Evolutionary conservation across 2,113 vertebrate species (phyloP).

Genomic region (Recurvirostra avosetta): DNA sequence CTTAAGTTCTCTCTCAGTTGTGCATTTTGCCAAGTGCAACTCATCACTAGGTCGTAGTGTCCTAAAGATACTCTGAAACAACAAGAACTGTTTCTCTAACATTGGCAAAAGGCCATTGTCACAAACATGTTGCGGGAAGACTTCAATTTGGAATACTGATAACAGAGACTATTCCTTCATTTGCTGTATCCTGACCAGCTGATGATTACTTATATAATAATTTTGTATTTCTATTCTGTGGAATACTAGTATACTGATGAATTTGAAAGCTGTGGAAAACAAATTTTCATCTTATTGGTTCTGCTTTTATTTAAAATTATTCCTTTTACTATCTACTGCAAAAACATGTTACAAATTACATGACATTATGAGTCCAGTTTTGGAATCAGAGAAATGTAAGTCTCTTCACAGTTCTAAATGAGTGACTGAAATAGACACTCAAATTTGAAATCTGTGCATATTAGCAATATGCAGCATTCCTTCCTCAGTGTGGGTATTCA

Average conservation of each 20-base stretch:
- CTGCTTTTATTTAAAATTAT: neutral
- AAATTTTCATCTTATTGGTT: neutral
- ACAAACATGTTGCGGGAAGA: neutral
- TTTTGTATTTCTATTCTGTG: neutral
- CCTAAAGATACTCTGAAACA: neutral
- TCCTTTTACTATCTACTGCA: neutral
- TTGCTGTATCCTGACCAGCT: neutral
- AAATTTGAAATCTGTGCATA: neutral
- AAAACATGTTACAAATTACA: neutral
- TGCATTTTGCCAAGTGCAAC: neutral
- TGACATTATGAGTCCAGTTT: neutral
- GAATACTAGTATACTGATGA: neutral
- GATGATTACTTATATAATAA: neutral
- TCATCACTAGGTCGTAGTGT: neutral
- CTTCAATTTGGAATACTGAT: neutral
- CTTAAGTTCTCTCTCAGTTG: neutral
- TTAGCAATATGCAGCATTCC: neutral
- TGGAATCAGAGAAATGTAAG: neutral
- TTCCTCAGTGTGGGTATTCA: neutral
- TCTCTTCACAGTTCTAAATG: neutral
- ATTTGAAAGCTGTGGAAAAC: neutral
- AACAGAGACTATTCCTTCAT: neutral
- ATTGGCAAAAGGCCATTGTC: neutral
- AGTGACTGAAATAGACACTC: neutral
- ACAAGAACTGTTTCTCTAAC: neutral